Evolutionary conservation across 2,888 invertebrate genomes (phyloP), one percentile per base, ranked within the genome.

Genomic region (Drosophila neutralis): DNA sequence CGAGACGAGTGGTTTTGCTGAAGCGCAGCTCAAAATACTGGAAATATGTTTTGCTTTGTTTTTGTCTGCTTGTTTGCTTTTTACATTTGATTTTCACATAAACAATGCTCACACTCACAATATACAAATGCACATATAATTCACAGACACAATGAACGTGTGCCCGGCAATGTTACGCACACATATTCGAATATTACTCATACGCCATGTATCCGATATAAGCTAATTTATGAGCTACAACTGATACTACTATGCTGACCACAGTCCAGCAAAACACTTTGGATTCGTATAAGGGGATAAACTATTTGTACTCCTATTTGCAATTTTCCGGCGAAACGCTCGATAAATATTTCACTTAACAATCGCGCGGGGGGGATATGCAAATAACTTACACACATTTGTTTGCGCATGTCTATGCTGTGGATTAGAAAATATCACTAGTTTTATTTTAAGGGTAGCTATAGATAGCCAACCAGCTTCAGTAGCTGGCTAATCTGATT

Each of bases 1-100:
- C 94, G 18, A 96, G 91, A 80, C 96, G 94, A 18, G 96, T 95
- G 84, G 94, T 94, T 90, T 94, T 96, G 91, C 96, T 95, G 87
- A 96, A 97, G 88, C 96, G 94, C 92, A 94, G 93, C 79, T 96
- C 96, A 91, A 96, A 94, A 91, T 96, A 97, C 95, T 95, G 94
- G 89, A 95, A 90, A 76, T 78, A 83, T 69, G 69, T 80, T 79
- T 76, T 69, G 27, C 29, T 65, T 53, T 70, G 49, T 40, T 60
- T 72, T 65, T 63, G 57, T 62, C 35, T 36, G 57, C 5, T 40
- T 69, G 45, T 65, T 67, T 49, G 40, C 40, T 18, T 52, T 48
- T 69, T 61, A 58, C 57, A 64, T 78, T 74, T 59, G 58, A 53
- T 67, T 40, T 76, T 49, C 73, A 83, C 73, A 68, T 60, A 62